A percentile compares a stretch with the other conserved stretches of the same genome.
These are phyloP conservation scores for Lasioglossum malachurum DNA, from an alignment of 2,888 invertebrate genomes.

Conservation along the genomic window DNA sequence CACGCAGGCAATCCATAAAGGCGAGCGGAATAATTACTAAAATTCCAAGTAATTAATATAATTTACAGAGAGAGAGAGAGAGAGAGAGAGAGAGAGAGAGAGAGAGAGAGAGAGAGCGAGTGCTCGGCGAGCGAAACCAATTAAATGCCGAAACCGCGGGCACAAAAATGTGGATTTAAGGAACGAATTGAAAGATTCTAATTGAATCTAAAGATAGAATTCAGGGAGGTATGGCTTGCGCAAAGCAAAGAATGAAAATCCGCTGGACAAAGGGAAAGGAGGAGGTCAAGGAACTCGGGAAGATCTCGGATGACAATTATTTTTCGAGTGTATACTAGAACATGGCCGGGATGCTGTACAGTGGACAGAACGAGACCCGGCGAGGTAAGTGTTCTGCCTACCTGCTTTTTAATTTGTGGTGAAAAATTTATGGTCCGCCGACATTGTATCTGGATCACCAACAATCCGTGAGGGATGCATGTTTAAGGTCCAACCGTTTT, in stretches of 20 bases:
- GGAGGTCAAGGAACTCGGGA: constrained; percentile 30
- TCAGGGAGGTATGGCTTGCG: neutral
- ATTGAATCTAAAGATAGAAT: neutral
- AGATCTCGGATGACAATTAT: constrained; percentile 79
- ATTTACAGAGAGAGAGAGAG: neutral
- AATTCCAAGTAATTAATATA: neutral
- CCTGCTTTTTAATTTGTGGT: constrained; percentile 77
- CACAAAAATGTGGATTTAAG: neutral
- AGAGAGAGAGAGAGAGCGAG: too few relatives aligned
- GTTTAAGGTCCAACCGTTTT: constrained; percentile 45
- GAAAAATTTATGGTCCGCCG: constrained; percentile 78
- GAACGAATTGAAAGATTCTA: neutral
- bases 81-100: too few relatives aligned
- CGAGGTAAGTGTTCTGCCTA: constrained; percentile 59
- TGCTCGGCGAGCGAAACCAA: neutral
- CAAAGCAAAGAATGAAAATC: constrained; percentile 10
- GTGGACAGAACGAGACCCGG: constrained; percentile 3
- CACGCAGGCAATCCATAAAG: neutral
- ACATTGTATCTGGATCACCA: constrained; percentile 79
- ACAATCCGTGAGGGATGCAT: constrained; percentile 70
- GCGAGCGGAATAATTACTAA: neutral
- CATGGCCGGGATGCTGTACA: constrained; percentile 21
- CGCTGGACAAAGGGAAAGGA: neutral
- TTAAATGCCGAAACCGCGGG: neutral
- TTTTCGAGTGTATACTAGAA: constrained; percentile 70